Evolutionary conservation across 2,888 invertebrate genomes (phyloP).

Genomic region (Watsonalla cultraria): DNA sequence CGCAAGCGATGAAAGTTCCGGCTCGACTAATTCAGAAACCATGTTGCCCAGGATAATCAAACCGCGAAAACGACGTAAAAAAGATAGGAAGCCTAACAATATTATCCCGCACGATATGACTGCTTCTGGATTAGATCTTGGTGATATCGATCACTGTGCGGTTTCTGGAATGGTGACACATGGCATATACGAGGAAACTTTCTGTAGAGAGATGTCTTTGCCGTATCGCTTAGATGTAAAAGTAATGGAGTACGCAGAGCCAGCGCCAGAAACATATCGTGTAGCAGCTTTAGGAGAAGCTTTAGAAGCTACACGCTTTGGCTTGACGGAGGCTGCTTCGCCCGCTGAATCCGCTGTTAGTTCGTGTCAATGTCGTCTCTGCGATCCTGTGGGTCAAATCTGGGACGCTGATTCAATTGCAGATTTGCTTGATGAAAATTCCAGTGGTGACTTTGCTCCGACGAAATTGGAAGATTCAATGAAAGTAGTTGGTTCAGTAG

Average conservation of each 20-base stretch:
- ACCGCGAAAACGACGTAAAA: conserved; percentile 92
- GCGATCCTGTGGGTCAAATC: conserved; percentile 85
- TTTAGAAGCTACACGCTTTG: conserved; percentile 69
- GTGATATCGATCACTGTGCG: conserved; percentile 68
- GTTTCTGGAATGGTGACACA: conserved; percentile 56
- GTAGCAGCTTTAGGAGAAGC: conserved; percentile 77
- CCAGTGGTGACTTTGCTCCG: conserved; percentile 68
- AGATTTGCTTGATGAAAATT: conserved; percentile 68
- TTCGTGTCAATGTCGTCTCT: conserved; percentile 86
- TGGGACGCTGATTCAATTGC: conserved; percentile 85
- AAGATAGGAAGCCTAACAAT: conserved; percentile 87
- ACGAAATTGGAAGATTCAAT: conserved; percentile 73
- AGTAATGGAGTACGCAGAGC: conserved; percentile 64
- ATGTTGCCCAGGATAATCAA: conserved; percentile 93
- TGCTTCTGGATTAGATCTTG: conserved; percentile 55
- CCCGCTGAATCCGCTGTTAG: conserved; percentile 70
- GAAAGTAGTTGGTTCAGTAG: conserved; percentile 70
- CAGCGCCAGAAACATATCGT: conserved; percentile 59
- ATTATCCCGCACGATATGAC: conserved; percentile 68
- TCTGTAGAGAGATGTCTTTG: conserved; percentile 70
- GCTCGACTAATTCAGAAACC: conserved; percentile 82
- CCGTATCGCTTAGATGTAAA: conserved; percentile 68
- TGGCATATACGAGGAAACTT: conserved; percentile 70
- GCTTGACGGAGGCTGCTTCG: conserved; percentile 63
- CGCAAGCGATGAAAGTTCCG: conserved; percentile 88